Evolutionary conservation across 2,888 invertebrate species (phyloP).

Genomic region (Maniola hyperantus): DNA sequence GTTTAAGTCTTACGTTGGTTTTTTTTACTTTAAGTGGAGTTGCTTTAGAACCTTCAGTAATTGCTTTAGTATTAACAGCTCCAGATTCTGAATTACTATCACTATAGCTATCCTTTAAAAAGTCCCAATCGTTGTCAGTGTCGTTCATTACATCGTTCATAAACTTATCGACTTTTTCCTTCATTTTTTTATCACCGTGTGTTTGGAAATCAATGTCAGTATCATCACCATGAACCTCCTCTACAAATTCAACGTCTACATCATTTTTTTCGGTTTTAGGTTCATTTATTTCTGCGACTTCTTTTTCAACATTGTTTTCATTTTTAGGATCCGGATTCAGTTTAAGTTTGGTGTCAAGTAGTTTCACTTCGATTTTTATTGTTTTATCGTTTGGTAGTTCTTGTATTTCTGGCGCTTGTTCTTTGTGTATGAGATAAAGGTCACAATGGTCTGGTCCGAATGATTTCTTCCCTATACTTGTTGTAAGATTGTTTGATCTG

Average conservation of each 20-base stretch:
- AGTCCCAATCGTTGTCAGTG: not conserved
- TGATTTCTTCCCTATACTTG: not conserved
- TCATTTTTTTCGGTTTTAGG: not conserved
- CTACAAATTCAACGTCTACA: not conserved
- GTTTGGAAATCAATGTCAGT: not conserved
- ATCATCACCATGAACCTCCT: not conserved
- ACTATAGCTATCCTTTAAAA: not conserved
- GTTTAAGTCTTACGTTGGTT: not conserved
- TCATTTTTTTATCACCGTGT: not conserved
- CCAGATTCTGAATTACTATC: not conserved
- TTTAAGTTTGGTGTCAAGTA: not conserved
- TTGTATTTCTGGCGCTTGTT: not conserved
- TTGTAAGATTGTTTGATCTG: not conserved
- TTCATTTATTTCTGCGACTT: no score
- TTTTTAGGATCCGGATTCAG: no score
- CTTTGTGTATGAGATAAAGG: not conserved
- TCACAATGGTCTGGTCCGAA: not conserved
- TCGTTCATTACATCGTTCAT: not conserved
- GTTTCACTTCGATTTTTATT: not conserved
- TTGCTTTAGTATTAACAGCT: no score
- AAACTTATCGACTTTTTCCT: no score
- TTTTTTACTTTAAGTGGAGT: not conserved
- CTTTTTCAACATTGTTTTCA: no score
- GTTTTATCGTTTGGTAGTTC: no score
- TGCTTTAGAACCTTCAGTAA: no score